Conservation (phyloP, 2,888 invertebrate species). For the Zeuzera pyrina region DNA sequence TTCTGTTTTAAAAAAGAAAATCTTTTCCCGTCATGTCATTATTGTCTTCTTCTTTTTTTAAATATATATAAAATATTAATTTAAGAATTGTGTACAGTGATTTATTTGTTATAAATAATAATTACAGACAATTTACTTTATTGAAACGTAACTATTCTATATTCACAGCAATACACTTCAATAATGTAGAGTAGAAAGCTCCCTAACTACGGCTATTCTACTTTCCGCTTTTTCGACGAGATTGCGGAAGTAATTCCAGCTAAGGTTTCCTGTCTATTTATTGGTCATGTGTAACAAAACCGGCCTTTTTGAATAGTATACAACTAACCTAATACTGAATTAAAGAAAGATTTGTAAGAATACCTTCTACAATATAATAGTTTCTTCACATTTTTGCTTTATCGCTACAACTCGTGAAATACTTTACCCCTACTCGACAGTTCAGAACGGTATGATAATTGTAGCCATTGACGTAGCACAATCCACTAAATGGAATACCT, state of each 20-base stretch:
- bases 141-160: no score
- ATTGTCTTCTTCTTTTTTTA: no score
- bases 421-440: conserved; percentile 6
- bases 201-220: not conserved
- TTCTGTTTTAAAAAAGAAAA: no score
- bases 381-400: no score
- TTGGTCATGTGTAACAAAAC: conserved; percentile 38
- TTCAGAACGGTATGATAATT: conserved; percentile 49
- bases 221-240: not conserved
- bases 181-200: not conserved
- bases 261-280: conserved; percentile 59
- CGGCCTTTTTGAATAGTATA: conserved; percentile 27
- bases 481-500: conserved; percentile 60
- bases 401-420: not conserved
- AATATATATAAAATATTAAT: no score
- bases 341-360: conserved; percentile 26
- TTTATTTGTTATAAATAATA: no score
- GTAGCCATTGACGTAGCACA: conserved; percentile 45
- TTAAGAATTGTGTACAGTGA: no score
- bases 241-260: conserved; percentile 43
- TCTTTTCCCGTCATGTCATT: no score
- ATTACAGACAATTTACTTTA: no score
- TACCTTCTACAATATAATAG: no score
- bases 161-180: not conserved
- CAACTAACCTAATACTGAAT: conserved; percentile 28